phyloP scores from a whole-genome alignment of 2,888 invertebrate genomes.

The Theodoxus fluviatilis region DNA sequence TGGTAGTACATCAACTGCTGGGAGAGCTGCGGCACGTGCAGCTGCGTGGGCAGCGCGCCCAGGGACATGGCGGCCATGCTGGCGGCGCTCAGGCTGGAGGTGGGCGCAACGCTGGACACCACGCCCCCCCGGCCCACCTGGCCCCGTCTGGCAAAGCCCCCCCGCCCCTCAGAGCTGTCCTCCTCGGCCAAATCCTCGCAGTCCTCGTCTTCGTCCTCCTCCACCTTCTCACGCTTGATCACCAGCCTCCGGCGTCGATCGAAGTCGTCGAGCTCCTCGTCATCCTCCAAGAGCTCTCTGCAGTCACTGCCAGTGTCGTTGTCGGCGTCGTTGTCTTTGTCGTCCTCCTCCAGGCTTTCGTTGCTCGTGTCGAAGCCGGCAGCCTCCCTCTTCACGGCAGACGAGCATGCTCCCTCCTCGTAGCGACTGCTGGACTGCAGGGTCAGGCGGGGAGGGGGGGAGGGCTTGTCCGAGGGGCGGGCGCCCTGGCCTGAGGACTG shows the following conservation, averaged over 20 bases:
- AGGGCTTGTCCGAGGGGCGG: no score
- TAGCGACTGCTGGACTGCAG: no score
- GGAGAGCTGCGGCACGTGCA: conserved; percentile 56
- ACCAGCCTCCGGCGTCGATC: conserved; percentile 1
- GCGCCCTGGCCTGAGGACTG: no score
- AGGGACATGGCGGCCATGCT: conserved; percentile 39
- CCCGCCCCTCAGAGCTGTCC: background rate
- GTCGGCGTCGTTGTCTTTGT: conserved; percentile 34
- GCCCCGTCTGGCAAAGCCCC: background rate
- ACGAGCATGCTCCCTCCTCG: no score
- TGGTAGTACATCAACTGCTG: conserved; percentile 57
- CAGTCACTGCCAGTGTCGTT: no score
- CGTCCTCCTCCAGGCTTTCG: conserved; percentile 41
- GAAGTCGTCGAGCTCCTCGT: conserved; percentile 8
- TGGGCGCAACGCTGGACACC: no score
- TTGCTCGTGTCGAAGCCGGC: conserved; percentile 39
- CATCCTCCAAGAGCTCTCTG: background rate
- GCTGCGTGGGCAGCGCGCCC: conserved; percentile 37
- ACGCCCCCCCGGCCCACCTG: background rate
- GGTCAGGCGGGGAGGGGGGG: no score
- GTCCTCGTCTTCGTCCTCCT: conserved; percentile 20
- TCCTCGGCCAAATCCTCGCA: background rate
- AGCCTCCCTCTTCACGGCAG: no score
- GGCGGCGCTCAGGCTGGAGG: conserved; percentile 32
- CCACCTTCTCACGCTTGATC: conserved; percentile 12